Percentiles rank a stretch among this genome's conserved stretches.
phyloP scores from a whole-genome alignment of 1,140 invertebrate genomes.

The Drosophila melanogaster region Release_6_plus_ISO1_MT NT_033779.5:283501-284000 shows the following conservation, averaged over 20 bases:
- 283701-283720: background rate
- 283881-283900: constrained; percentile 76
- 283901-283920: constrained; percentile 86
- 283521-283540: constrained; percentile 1
- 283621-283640: constrained; percentile 21
- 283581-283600: constrained; percentile 47
- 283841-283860: constrained; percentile 61
- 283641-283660: constrained; percentile 5
- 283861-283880: constrained; percentile 38
- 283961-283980: constrained; percentile 86
- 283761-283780: background rate
- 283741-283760: background rate
- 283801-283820: constrained; percentile 3
- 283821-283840: constrained; percentile 38
- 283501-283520: constrained; percentile 29
- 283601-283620: constrained; percentile 37
- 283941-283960: constrained; percentile 90
- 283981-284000: constrained; percentile 88
- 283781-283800: constrained; percentile 3
- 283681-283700: background rate
- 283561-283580: constrained; percentile 44
- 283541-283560: constrained; percentile 55
- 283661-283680: constrained; percentile 29
- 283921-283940: constrained; percentile 90
- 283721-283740: background rate